Base-by-base conservation (phyloP, 1,140 invertebrate genomes). In the Sycophaga agraensis region DNA sequence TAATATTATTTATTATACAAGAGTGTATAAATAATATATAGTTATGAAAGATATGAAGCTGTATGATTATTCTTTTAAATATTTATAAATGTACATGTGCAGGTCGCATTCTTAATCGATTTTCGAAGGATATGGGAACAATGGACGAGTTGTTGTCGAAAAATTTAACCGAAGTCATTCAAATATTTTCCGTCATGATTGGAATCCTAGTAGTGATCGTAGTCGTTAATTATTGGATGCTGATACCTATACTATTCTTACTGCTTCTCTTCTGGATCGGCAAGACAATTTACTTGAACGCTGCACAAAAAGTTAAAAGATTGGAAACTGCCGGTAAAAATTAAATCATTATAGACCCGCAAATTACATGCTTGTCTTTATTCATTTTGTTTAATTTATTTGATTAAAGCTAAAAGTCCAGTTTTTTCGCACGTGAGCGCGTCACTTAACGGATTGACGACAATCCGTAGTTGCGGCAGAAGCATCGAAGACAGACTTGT, bases 361-460 rank as follows among this genome's bases (percentile, higher is more conserved):
- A n/a, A n/a, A n/a, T n/a, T n/a, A n/a, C n/a, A n/a, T n/a, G n/a
- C n/a, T n/a, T n/a, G n/a, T n/a, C n/a, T n/a, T n/a, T n/a, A n/a
- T n/a, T n/a, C n/a, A n/a, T n/a, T n/a, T n/a, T n/a, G n/a, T n/a
- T n/a, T n/a, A n/a, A n/a, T n/a, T 22, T 48, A 42, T 37, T 46
- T 12, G 6, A 45, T 77, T 81, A 28, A 65, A 88, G 87, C 84
- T 14, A 85, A 87, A 53, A 90, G 88, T 77, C 93, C 93, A 0
- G 84, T 96, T 0, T 93, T 92, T 70, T 90, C 91, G 0, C 91
- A 95, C 63, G 82, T 95, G 28, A 90, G 87, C 24, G 84, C 91
- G 0, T 88, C 90, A 0, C 69, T 95, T 2, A 86, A 88, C 66
- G 93, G 93, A 2, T 79, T 95, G 4, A 84, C 87, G 50, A 94